These are phyloP conservation scores for Acropora yongei DNA, from an alignment of 64 coral and sea anemone genomes.

Conservation along the genomic window DNA sequence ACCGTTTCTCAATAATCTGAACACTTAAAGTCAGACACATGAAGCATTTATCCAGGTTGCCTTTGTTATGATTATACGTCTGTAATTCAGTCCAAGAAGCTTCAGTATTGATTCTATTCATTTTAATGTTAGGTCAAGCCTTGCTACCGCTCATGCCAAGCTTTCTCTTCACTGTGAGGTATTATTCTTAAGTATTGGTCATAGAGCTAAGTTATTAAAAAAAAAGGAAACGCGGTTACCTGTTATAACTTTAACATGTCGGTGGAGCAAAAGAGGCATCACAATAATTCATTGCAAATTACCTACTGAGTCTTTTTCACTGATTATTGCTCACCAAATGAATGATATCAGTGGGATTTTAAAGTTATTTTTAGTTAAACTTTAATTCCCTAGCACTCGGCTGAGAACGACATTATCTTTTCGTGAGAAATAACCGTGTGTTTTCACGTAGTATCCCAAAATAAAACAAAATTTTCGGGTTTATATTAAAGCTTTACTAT, in stretches of 20 bases:
- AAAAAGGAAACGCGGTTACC: neutral
- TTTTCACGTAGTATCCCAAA: constrained; percentile 3
- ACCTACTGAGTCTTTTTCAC: too few species aligned
- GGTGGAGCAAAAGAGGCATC: too few species aligned
- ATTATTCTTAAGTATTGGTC: neutral
- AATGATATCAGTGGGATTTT: neutral
- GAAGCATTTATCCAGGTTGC: too few species aligned
- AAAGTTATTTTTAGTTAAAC: neutral
- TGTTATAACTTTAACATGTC: too few species aligned
- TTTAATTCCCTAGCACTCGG: neutral
- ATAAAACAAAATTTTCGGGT: neutral
- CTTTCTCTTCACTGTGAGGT: constrained; percentile 54
- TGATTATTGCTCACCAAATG: too few species aligned
- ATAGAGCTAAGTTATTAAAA: too few species aligned
- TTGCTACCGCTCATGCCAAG: constrained; percentile 59
- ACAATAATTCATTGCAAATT: too few species aligned
- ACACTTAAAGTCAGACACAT: too few species aligned
- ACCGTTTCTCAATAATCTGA: too few species aligned
- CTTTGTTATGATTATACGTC: too few species aligned
- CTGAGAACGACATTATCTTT: neutral
- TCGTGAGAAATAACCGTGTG: constrained; percentile 53
- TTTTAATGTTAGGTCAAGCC: neutral
- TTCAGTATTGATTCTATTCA: neutral
- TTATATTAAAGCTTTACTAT: neutral
- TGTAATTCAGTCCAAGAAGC: too few species aligned